Conservation (phyloP, 2,113 vertebrate genomes). For the Tragulus kanchil region DNA sequence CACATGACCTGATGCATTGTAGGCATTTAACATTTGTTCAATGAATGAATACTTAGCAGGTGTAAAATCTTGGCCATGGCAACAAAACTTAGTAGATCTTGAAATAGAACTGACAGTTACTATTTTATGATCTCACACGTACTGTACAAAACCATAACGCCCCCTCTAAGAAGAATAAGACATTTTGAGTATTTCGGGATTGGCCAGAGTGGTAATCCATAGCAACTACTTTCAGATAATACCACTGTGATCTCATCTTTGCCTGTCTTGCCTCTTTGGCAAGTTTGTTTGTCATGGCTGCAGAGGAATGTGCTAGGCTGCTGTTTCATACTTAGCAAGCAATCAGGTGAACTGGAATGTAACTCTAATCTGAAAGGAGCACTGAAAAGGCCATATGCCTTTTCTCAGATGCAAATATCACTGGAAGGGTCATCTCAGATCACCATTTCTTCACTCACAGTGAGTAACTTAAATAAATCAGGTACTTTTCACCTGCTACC, state of each 20-base stretch:
- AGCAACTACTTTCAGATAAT: not conserved
- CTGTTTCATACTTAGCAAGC: slow-evolving; percentile 8
- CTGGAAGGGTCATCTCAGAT: not conserved
- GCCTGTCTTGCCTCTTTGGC: not conserved
- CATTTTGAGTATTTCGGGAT: not conserved
- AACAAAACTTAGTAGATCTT: not conserved
- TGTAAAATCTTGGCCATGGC: not conserved
- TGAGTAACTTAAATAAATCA: not conserved
- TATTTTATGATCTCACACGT: not conserved
- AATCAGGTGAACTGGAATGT: not conserved
- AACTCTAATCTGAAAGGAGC: not conserved
- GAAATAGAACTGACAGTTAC: not conserved
- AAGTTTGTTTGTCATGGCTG: not conserved
- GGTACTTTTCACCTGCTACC: not conserved
- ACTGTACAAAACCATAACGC: not conserved
- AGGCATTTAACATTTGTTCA: slow-evolving; percentile 7
- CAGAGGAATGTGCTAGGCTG: not conserved
- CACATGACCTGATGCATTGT: not conserved
- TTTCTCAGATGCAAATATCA: slow-evolving; percentile 32
- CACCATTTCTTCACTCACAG: not conserved
- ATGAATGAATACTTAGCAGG: not conserved
- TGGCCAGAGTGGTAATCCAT: not conserved
- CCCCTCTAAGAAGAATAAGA: not conserved
- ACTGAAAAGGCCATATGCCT: not conserved
- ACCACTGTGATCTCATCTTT: not conserved